Evolutionary conservation across 2,888 invertebrate genomes (phyloP).

Genomic region (Adelognathus sp.): DNA sequence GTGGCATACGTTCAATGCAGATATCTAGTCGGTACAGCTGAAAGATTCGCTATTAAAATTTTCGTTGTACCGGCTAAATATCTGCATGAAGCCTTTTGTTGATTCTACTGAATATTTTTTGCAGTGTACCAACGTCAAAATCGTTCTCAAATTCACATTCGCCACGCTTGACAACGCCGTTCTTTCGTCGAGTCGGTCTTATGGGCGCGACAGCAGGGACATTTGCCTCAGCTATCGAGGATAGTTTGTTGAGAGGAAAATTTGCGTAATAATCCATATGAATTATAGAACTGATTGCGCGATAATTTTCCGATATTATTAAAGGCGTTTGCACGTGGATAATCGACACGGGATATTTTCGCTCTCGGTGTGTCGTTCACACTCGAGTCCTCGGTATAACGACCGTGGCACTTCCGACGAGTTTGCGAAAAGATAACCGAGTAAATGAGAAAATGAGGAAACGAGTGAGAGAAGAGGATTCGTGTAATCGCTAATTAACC

Average conservation of each 20-base stretch:
- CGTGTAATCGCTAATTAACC: constrained; percentile 58
- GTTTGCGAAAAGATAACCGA: constrained; percentile 17
- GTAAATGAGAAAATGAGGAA: constrained; percentile 8
- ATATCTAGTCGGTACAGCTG: no score
- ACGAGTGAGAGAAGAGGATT: constrained; percentile 24
- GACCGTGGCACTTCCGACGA: constrained; percentile 24
- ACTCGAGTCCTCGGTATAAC: constrained; percentile 11
- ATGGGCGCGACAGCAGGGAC: no score
- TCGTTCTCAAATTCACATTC: no score
- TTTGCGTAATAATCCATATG: background rate
- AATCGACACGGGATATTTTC: constrained; percentile 16
- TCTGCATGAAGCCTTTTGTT: no score
- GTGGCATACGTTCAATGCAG: no score
- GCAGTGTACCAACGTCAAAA: no score
- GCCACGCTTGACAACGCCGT: no score
- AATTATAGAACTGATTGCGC: constrained; percentile 6
- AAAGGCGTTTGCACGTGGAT: constrained; percentile 12
- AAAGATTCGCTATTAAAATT: no score
- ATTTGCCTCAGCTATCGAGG: background rate
- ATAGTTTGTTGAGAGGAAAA: background rate
- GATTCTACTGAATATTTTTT: no score
- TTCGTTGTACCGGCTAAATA: no score
- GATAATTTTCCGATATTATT: constrained; percentile 26
- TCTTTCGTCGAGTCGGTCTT: no score
- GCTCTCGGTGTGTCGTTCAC: background rate